These are phyloP conservation scores for Rhagium mordax DNA, from an alignment of 2,888 invertebrate species.

Conservation along the genomic window DNA sequence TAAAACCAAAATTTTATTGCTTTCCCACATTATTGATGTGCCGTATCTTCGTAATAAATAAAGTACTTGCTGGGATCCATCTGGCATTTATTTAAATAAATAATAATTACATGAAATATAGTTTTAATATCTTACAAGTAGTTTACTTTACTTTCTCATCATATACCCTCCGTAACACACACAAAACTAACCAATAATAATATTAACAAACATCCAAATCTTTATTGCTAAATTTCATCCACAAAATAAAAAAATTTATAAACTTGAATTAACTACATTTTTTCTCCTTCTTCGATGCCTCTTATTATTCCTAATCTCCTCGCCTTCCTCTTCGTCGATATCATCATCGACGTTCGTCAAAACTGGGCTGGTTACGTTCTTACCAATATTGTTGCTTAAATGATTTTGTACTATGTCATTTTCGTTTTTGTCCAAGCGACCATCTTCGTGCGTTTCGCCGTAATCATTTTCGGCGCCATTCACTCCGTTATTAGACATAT, in stretches of 20 bases:
- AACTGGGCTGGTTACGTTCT: neutral
- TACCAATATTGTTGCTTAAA: conserved; percentile 15
- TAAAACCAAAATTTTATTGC: no score
- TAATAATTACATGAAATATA: conserved; percentile 37
- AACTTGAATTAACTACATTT: conserved; percentile 45
- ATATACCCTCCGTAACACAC: conserved; percentile 28
- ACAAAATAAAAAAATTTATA: conserved; percentile 31
- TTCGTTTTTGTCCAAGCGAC: conserved; percentile 15
- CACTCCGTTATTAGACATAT: neutral
- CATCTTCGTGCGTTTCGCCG: conserved; percentile 1
- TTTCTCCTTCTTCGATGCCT: conserved; percentile 55
- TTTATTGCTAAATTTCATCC: conserved; percentile 35
- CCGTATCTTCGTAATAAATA: neutral
- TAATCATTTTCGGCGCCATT: conserved; percentile 21
- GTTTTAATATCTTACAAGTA: conserved; percentile 40
- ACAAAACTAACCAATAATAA: conserved; percentile 35
- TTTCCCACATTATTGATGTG: no score
- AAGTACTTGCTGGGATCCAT: conserved; percentile 10
- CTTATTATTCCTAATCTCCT: conserved; percentile 42
- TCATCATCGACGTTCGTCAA: conserved; percentile 33
- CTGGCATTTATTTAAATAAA: conserved; percentile 39
- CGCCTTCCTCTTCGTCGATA: conserved; percentile 45
- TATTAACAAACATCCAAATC: conserved; percentile 32
- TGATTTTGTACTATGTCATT: conserved; percentile 17
- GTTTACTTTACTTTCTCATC: conserved; percentile 31